Base-by-base conservation (phyloP, 2,797 vertebrate genomes). In the Chloroceryle inda region DNA sequence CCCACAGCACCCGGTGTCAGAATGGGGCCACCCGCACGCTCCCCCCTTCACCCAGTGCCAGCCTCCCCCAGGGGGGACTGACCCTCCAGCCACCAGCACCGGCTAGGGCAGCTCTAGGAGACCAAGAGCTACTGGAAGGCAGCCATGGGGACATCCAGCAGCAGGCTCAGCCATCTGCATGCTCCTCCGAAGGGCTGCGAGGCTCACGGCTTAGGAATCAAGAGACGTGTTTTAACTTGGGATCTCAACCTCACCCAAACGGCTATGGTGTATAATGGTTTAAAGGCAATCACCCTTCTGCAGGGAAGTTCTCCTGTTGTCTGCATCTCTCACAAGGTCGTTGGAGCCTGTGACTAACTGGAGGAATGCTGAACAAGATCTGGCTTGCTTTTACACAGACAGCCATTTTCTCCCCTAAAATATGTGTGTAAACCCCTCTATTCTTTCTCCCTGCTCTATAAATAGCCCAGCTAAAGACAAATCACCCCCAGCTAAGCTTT, bases 291-390 rank as follows among this genome's bases (percentile, higher is more conserved):
- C 96, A 29, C n/a, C 92, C 91, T 73, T 79, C 95, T 92, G 73
- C 64, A 80, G 94, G 92, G 27, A 72, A 92, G 96, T 94, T 98
- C 97, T 97, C 97, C 95, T 73, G 81, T 76, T 93, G 35, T 29
- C 96, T 86, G 85, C 91, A 82, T 93, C 97, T 97, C 97, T 97
- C 90, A 22, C 95, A 95, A 96, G 88, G 94, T 89, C 86, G 77
- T 96, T 96, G 44, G 95, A 96, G 96, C 92, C 95, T 92, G 97
- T 98, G 98, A 98, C 97, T 98, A 98, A 97, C 90, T 52, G 95
- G 92, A 97, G 97, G 98, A 98, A 98, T 98, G 96, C 92, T 94
- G 82, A 88, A 91, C 98, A 98, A 98, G 98, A 97, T 21, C 47
- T 6, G 31, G 94, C 98, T 94, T 94, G 98, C 14, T 84, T 87